These are phyloP conservation scores for Scytalopus superciliaris DNA, from an alignment of 2,113 vertebrate genomes.

Conservation along the genomic window DNA sequence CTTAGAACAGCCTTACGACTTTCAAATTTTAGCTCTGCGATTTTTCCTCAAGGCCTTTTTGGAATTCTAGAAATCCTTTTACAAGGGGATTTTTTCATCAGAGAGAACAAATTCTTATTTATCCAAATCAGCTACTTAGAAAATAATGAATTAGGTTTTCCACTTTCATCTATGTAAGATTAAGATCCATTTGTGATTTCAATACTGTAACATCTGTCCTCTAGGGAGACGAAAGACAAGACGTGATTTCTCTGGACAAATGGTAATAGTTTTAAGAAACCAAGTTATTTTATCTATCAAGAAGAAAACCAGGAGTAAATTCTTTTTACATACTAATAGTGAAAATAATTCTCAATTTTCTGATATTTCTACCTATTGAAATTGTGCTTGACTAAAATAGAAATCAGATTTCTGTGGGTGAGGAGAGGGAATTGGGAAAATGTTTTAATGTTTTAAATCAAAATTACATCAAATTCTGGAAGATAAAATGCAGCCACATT, in stretches of 20 bases:
- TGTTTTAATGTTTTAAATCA: not conserved
- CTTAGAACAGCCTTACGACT: not conserved
- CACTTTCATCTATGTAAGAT: not conserved
- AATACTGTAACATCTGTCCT: not conserved
- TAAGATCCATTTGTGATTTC: slow-evolving; percentile 7
- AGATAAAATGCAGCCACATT: not conserved
- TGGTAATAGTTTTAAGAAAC: not conserved
- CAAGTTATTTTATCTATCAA: not conserved
- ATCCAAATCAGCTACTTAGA: slow-evolving; percentile 6
- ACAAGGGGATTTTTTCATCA: not conserved
- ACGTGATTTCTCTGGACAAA: slow-evolving; percentile 8
- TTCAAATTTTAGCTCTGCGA: not conserved
- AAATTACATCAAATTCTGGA: not conserved
- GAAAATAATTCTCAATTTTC: slow-evolving; percentile 15
- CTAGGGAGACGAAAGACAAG: not conserved
- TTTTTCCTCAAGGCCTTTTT: not conserved
- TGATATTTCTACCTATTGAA: not conserved
- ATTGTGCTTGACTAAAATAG: not conserved
- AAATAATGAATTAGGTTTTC: not conserved
- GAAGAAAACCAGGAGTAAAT: not conserved
- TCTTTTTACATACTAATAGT: not conserved
- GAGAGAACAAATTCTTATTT: slow-evolving; percentile 3
- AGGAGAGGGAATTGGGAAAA: not conserved
- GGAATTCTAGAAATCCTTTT: not conserved
- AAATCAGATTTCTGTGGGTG: not conserved